phyloP scores from a whole-genome alignment of 2,888 invertebrate genomes.

The Noctua pronuba region DNA sequence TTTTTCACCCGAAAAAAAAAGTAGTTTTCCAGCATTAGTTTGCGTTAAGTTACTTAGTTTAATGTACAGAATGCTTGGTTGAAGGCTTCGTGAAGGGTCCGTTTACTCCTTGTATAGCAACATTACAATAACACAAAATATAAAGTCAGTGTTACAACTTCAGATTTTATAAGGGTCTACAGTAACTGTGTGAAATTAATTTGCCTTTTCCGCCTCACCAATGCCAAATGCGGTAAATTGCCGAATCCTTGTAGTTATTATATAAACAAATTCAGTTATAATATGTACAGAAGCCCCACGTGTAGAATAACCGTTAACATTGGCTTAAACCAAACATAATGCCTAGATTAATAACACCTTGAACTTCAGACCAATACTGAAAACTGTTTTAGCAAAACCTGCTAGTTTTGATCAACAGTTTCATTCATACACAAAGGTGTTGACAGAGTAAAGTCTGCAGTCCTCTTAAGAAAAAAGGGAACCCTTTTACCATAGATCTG shows the following conservation, averaged over 20 bases:
- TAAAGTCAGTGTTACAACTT: neutral
- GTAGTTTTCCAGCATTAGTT: no score
- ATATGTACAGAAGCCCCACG: conserved; percentile 20
- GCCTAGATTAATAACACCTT: conserved; percentile 19
- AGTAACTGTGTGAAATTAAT: neutral
- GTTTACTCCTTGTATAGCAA: no score
- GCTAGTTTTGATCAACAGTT: conserved; percentile 3
- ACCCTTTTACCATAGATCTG: conserved; percentile 9
- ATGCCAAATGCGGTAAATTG: neutral
- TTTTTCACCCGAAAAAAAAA: no score
- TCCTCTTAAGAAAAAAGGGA: conserved; percentile 21
- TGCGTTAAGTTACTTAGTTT: no score
- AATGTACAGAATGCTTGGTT: no score
- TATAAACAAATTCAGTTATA: conserved; percentile 22
- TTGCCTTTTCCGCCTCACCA: neutral
- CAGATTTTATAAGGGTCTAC: neutral
- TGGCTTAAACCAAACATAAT: neutral
- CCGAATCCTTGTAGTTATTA: conserved; percentile 21
- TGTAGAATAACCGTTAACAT: neutral
- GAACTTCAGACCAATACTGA: conserved; percentile 13
- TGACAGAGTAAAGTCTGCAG: conserved; percentile 43
- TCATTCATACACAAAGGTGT: conserved; percentile 20
- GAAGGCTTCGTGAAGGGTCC: no score
- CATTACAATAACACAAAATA: neutral
- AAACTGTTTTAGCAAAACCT: neutral